phyloP scores from a whole-genome alignment of 1,140 invertebrate genomes.

The Hirudo medicinalis region DNA sequence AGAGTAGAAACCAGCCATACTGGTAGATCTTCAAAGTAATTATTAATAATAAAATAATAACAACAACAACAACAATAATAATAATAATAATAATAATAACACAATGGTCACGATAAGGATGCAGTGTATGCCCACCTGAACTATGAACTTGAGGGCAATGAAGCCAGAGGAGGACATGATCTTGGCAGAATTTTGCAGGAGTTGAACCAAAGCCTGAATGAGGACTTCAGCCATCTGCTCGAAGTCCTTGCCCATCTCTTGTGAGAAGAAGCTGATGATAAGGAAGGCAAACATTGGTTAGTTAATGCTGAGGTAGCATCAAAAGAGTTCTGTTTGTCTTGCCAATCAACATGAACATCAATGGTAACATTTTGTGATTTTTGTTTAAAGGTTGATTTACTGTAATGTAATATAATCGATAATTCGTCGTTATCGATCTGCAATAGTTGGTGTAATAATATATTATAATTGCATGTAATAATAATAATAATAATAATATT shows the following conservation, averaged over 20 bases:
- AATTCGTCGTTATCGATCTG: too few relatives aligned
- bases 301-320: too few relatives aligned
- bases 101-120: too few relatives aligned
- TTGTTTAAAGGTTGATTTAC: too few relatives aligned
- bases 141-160: slow-evolving; percentile 73
- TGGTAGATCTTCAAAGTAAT: neutral
- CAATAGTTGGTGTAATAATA: too few relatives aligned
- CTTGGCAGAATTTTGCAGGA: slow-evolving; percentile 91
- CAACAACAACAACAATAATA: neutral
- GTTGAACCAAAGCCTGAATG: slow-evolving; percentile 66
- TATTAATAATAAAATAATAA: slow-evolving; percentile 6
- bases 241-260: slow-evolving; percentile 64
- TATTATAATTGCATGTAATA: too few relatives aligned
- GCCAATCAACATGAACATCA: too few relatives aligned
- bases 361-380: too few relatives aligned
- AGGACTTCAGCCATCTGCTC: slow-evolving; percentile 71
- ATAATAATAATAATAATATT: too few relatives aligned
- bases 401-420: too few relatives aligned
- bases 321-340: too few relatives aligned
- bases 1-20: neutral
- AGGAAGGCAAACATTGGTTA: neutral
- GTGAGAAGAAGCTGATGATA: slow-evolving; percentile 48
- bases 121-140: slow-evolving; percentile 53
- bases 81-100: neutral
- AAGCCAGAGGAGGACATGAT: slow-evolving; percentile 80